phyloP scores from a whole-genome alignment of 2,888 invertebrate genomes.

The Ectemnius continuus region DNA sequence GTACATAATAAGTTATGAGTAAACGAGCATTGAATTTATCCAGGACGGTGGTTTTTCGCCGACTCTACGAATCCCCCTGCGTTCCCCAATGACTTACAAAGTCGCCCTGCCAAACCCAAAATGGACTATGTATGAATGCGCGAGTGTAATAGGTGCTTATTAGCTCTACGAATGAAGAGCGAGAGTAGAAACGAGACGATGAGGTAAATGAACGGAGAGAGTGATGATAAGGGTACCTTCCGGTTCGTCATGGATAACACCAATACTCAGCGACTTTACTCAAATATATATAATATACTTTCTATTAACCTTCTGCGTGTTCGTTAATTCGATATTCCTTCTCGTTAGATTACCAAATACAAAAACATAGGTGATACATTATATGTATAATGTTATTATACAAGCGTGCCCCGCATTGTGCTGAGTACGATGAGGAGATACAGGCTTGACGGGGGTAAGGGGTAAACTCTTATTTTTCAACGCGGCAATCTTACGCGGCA shows the following conservation, averaged over 20 bases:
- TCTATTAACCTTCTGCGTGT: slow-evolving; percentile 72
- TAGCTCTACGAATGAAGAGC: background rate
- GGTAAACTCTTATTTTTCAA: slow-evolving; percentile 46
- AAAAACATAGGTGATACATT: slow-evolving; percentile 76
- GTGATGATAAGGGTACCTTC: slow-evolving; percentile 8
- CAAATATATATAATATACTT: slow-evolving; percentile 77
- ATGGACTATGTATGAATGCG: no score
- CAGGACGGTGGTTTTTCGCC: slow-evolving; percentile 54
- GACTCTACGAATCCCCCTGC: no score
- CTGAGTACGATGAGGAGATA: slow-evolving; percentile 53
- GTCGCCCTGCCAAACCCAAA: no score
- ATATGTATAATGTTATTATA: slow-evolving; percentile 73
- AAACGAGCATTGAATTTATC: slow-evolving; percentile 76
- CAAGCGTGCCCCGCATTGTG: slow-evolving; percentile 70
- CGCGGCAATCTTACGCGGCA: slow-evolving; percentile 65
- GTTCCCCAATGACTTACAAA: no score
- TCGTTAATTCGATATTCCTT: slow-evolving; percentile 73
- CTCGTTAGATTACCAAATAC: slow-evolving; percentile 75
- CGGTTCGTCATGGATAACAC: slow-evolving; percentile 65
- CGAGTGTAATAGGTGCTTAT: no score
- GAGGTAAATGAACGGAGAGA: slow-evolving; percentile 8
- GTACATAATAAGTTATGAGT: slow-evolving; percentile 77
- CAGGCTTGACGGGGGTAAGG: slow-evolving; percentile 48
- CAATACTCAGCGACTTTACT: slow-evolving; percentile 73
- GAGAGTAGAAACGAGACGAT: slow-evolving; percentile 9